A percentile compares a stretch with the other conserved stretches of the same genome.
Evolutionary conservation across 2,888 invertebrate species (phyloP).

Genomic region (Nipponacmea schrenckii): DNA sequence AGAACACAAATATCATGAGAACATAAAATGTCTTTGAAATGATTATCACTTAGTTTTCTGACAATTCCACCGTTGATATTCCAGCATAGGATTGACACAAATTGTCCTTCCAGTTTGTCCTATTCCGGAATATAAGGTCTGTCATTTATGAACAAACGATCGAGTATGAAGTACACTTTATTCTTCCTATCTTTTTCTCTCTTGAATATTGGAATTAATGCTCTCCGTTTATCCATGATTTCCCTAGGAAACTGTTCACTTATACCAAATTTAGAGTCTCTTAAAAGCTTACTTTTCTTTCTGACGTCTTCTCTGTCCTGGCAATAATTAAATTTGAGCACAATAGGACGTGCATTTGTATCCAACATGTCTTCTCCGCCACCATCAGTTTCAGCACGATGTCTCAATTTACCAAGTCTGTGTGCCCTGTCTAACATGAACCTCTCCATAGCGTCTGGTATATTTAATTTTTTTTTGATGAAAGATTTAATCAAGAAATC

Average conservation of each 20-base stretch:
- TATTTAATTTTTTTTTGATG: not conserved
- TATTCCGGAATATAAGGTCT: not conserved
- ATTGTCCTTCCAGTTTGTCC: not conserved
- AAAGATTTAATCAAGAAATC: not conserved
- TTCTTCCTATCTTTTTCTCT: too few species aligned
- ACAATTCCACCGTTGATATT: not conserved
- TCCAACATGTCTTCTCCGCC: not conserved
- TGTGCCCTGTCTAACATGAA: not conserved
- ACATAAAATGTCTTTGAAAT: not conserved
- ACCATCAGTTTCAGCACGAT: too few species aligned
- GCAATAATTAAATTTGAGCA: not conserved
- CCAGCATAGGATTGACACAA: not conserved
- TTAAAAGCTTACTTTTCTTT: not conserved
- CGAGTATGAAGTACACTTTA: too few species aligned
- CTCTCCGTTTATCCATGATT: not conserved
- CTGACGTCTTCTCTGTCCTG: not conserved
- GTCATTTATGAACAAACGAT: not conserved
- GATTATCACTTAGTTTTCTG: not conserved
- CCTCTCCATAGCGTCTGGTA: not conserved
- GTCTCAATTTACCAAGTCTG: not conserved
- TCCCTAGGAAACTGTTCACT: not conserved
- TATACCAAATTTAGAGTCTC: not conserved
- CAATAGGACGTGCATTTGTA: not conserved
- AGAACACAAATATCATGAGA: not conserved
- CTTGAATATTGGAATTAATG: not conserved